Evolutionary conservation across 2,888 invertebrate genomes (phyloP).

Genomic region (Catocala sponsa): DNA sequence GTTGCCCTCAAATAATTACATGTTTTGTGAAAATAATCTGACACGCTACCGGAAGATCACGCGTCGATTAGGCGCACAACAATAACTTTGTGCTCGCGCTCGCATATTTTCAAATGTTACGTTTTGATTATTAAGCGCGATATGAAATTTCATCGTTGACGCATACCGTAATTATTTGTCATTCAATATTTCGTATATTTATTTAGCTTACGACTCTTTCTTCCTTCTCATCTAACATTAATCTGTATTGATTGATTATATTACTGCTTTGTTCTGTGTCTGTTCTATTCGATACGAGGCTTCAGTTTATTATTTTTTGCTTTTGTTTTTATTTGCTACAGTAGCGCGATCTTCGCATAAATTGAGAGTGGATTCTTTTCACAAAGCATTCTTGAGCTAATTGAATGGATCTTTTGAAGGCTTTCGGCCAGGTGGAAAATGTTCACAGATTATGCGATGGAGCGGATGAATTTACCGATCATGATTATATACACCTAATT

Average conservation of each 20-base stretch:
- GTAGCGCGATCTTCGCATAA: constrained; percentile 2
- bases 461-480: constrained; percentile 41
- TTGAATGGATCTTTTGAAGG: constrained; percentile 57
- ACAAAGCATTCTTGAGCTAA: constrained; percentile 37
- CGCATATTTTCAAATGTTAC: constrained; percentile 6
- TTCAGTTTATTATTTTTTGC: neutral
- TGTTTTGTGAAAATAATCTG: constrained; percentile 44
- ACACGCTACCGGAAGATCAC: constrained; percentile 49
- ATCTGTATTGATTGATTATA: neutral
- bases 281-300: neutral
- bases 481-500: no score
- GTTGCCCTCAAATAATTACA: constrained; percentile 45
- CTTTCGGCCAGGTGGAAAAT: constrained; percentile 55
- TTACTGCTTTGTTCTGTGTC: neutral
- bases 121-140: constrained; percentile 10
- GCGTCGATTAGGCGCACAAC: constrained; percentile 47
- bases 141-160: constrained; percentile 1
- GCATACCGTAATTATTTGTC: constrained; percentile 1
- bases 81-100: constrained; percentile 32
- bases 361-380: constrained; percentile 15
- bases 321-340: constrained; percentile 5
- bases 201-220: neutral
- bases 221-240: no score
- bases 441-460: constrained; percentile 56
- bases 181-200: neutral